These are phyloP conservation scores for Athalia circularis DNA, from an alignment of 2,888 invertebrate genomes.

Conservation along the genomic window DNA sequence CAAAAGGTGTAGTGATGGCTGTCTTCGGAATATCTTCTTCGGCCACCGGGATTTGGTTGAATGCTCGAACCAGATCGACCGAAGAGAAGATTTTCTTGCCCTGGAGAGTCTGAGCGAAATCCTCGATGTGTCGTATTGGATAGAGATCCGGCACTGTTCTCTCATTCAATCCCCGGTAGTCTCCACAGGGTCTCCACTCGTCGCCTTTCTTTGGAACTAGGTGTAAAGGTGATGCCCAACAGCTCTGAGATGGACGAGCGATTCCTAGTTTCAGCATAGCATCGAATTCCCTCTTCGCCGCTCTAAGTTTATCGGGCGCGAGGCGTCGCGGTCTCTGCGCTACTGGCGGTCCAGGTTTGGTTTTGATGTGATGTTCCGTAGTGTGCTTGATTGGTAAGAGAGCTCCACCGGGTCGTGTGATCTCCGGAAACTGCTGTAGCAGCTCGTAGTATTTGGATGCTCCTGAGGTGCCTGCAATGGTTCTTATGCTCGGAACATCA, in stretches of 20 bases:
- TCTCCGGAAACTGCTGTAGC: constrained; percentile 42
- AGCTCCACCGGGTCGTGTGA: constrained; percentile 46
- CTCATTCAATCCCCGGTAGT: constrained; percentile 51
- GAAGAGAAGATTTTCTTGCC: constrained; percentile 57
- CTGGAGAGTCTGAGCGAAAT: constrained; percentile 54
- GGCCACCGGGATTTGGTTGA: constrained; percentile 62
- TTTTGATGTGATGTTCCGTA: constrained; percentile 58
- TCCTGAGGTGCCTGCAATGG: neutral
- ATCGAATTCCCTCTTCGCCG: constrained; percentile 36
- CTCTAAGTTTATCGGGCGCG: constrained; percentile 52
- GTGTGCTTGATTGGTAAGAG: constrained; percentile 48
- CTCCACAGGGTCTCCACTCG: constrained; percentile 50
- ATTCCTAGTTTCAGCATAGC: constrained; percentile 34
- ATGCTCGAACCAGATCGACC: constrained; percentile 59
- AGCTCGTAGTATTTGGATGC: constrained; percentile 45
- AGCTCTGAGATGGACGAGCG: constrained; percentile 38
- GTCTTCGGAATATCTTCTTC: constrained; percentile 62
- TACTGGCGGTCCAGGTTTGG: constrained; percentile 57
- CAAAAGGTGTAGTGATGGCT: constrained; percentile 62
- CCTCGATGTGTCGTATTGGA: constrained; percentile 61
- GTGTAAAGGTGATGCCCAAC: constrained; percentile 42
- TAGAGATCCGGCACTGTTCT: constrained; percentile 59
- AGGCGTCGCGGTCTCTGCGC: constrained; percentile 60
- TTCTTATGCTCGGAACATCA: constrained; percentile 18
- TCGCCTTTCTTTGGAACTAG: constrained; percentile 42